Percentiles rank a stretch among this genome's conserved stretches.
phyloP scores from a whole-genome alignment of 2,113 vertebrate species.

The Actenoides lindsayi region DNA sequence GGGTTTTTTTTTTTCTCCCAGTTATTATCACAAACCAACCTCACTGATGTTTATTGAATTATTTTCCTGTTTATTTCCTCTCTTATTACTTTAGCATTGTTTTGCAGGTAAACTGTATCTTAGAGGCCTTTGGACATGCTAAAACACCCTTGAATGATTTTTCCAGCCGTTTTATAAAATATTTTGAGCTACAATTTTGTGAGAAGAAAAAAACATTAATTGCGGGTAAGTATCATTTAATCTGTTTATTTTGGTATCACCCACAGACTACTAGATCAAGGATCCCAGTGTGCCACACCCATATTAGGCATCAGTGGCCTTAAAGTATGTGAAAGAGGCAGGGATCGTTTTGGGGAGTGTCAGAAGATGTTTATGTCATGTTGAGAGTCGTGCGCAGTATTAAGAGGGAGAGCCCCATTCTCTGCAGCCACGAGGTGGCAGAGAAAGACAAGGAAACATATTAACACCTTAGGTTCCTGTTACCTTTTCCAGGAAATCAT shows the following conservation, averaged over 20 bases:
- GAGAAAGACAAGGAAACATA: background rate
- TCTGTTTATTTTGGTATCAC: background rate
- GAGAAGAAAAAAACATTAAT: conserved; percentile 79
- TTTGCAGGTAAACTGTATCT: conserved; percentile 84
- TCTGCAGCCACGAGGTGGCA: conserved; percentile 16
- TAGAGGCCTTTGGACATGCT: conserved; percentile 94
- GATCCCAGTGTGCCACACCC: background rate
- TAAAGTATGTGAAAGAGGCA: background rate
- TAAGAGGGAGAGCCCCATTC: background rate
- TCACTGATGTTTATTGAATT: background rate
- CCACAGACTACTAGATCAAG: background rate
- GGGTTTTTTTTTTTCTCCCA: background rate
- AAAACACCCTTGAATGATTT: conserved; percentile 85
- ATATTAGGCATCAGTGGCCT: background rate
- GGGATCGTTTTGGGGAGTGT: background rate
- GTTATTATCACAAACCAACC: background rate
- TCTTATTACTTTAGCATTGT: background rate
- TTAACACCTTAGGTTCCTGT: rapidly evolving
- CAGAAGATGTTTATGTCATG: background rate
- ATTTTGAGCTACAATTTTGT: conserved; percentile 89
- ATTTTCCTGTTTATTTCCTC: background rate
- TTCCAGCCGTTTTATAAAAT: conserved; percentile 91
- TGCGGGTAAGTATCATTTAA: conserved; percentile 77
- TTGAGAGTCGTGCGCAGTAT: rapidly evolving
- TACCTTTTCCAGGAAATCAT: rapidly evolving